Evolutionary conservation across 2,888 invertebrate species (phyloP), one percentile per base, ranked within the genome.

Genomic region (Heteromyza rotundicornis): DNA sequence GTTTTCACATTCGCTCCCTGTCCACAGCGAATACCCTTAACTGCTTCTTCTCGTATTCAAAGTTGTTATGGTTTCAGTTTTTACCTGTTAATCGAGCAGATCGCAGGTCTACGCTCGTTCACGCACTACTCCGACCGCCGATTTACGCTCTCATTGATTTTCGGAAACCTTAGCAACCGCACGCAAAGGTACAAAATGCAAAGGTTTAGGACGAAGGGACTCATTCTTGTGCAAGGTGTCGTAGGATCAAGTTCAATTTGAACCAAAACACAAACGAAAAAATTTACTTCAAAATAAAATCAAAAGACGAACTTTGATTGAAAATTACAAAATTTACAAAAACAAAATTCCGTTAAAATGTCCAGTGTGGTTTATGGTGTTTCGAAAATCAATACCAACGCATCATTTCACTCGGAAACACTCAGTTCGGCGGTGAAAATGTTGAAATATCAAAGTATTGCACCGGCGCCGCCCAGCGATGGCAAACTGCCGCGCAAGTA

Each of bases 221-320:
- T 84, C 86, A 86, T 86, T 86, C 82, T 84, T 84, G 84, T 83
- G 84, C 84, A 82, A 82, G 83, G 84, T 84, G 82, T 82, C 82
- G 80, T 80, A 77, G 79, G 76, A 80, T 76, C 79, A 74, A 81
- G 78, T 80, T 76, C 76, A 70, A 69, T 59, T 62, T 44, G 47
- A 56, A 55, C 65, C 63, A 54, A 63, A 65, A 62, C 54, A 35
- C 51, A 36, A 57, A 60, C n/a, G 44, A 44, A 40, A 57, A 53
- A 32, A 60, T 12, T 32, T 20, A 17, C 55, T 27, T 27, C 7
- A n/a, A n/a, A 27, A 27, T 27, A 27, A 27, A 7, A 7, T 27
- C 10, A 27, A 27, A 12, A 53, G 23, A 23, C 35, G 22, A 44
- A 51, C 40, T 54, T 60, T 40, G 53, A 59, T 64, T n/a, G 27